Conservation (phyloP, 2,888 invertebrate species). For the Torymus aiolomorphi region DNA sequence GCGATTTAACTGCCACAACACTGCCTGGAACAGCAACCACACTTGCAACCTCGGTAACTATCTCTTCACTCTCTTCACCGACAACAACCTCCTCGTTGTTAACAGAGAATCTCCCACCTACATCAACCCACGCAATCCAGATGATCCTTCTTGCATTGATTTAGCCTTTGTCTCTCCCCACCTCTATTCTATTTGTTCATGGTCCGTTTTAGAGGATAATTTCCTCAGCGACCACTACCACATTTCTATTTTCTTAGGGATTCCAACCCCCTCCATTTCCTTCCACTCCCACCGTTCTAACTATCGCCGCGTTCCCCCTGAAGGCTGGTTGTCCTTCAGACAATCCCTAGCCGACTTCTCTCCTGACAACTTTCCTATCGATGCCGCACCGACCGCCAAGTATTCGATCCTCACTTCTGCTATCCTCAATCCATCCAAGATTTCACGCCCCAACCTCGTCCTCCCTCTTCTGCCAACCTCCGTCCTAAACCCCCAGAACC, state of each 20-base stretch:
- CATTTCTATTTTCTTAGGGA: background rate
- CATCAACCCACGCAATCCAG: constrained; percentile 14
- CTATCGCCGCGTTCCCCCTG: background rate
- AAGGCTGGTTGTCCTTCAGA: background rate
- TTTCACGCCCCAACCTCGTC: background rate
- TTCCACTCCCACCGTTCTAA: background rate
- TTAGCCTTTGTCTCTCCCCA: constrained; percentile 40
- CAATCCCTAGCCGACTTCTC: background rate
- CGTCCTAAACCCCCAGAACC: too few relatives aligned
- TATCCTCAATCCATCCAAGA: background rate
- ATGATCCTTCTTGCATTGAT: constrained; percentile 27
- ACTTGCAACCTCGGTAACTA: background rate
- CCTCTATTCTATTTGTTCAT: constrained; percentile 16
- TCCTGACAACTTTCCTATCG: too few relatives aligned
- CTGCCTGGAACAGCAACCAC: background rate
- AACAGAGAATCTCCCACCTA: constrained; percentile 46
- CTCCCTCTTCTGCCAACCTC: background rate
- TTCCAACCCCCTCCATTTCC: background rate
- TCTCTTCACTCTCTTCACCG: background rate
- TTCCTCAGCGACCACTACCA: constrained; percentile 47
- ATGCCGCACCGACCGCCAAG: background rate
- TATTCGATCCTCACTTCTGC: background rate
- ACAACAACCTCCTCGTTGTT: constrained; percentile 30
- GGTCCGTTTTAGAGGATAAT: constrained; percentile 34
- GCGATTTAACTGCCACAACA: constrained; percentile 25